A percentile compares a stretch with the other conserved stretches of the same genome.
These are phyloP conservation scores for Halesus radiatus DNA, from an alignment of 1,140 invertebrate genomes.

Conservation along the genomic window DNA sequence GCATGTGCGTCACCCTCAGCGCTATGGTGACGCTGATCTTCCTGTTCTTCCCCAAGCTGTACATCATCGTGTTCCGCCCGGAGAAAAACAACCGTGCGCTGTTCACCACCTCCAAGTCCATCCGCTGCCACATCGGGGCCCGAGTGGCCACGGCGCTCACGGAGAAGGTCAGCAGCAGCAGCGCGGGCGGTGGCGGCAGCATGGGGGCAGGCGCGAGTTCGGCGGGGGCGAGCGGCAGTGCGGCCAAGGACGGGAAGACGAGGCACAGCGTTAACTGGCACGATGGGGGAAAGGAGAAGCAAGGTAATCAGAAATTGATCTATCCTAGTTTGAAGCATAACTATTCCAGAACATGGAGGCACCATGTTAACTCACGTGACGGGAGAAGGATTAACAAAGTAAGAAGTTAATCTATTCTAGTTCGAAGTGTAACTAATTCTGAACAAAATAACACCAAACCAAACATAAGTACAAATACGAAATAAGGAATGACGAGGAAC, in stretches of 20 bases:
- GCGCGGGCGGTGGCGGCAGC: conserved; percentile 57
- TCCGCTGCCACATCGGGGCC: conserved; percentile 84
- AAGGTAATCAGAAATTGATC: conserved; percentile 18
- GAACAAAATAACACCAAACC: too few relatives aligned
- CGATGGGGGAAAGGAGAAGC: conserved; percentile 29
- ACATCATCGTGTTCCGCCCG: conserved; percentile 82
- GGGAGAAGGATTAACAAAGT: too few relatives aligned
- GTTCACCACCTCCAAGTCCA: conserved; percentile 84
- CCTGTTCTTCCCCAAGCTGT: conserved; percentile 85
- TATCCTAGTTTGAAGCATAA: too few relatives aligned
- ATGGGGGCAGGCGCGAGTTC: neutral
- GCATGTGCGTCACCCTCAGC: conserved; percentile 80
- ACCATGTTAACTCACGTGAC: too few relatives aligned
- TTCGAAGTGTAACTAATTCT: too few relatives aligned
- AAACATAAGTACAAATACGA: too few relatives aligned
- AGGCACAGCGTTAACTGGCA: conserved; percentile 48
- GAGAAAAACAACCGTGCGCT: conserved; percentile 84
- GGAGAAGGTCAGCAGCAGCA: conserved; percentile 62
- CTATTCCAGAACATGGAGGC: too few relatives aligned
- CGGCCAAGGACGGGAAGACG: neutral
- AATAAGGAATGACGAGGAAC: too few relatives aligned
- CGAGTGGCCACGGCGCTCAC: conserved; percentile 65
- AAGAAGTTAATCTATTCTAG: too few relatives aligned
- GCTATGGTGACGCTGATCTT: conserved; percentile 83
- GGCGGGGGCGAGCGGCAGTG: too few relatives aligned